phyloP scores from a whole-genome alignment of 2,113 vertebrate species.

The Apaloderma vittatum region DNA sequence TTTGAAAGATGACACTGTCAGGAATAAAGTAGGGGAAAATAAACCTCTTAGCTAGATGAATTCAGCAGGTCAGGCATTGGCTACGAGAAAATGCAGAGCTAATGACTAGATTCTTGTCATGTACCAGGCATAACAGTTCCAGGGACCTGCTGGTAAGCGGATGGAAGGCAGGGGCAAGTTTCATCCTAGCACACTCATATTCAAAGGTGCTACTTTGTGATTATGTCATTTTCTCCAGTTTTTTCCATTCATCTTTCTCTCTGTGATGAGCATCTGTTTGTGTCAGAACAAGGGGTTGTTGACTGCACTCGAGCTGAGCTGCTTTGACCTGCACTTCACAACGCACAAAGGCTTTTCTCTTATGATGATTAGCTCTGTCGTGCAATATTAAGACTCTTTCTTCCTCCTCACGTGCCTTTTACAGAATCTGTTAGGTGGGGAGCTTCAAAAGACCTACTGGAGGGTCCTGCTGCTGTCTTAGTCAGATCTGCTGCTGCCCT shows the following conservation, averaged over 20 bases:
- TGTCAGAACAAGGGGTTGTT: constrained; percentile 48
- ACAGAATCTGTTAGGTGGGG: neutral
- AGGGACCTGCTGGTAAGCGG: neutral
- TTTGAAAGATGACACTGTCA: constrained; percentile 5
- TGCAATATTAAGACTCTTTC: neutral
- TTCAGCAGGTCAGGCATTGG: constrained; percentile 21
- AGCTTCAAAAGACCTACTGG: neutral
- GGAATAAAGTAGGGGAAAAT: constrained; percentile 9
- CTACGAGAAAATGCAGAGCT: neutral
- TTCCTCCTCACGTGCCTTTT: neutral
- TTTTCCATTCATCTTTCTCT: neutral
- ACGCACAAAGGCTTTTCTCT: constrained; percentile 25
- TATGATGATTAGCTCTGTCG: neutral
- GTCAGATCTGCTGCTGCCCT: neutral
- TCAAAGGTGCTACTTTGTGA: constrained; percentile 36
- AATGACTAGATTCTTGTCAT: constrained; percentile 45
- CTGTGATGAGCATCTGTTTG: constrained; percentile 49
- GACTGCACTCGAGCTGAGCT: constrained; percentile 31
- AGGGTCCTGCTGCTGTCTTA: neutral
- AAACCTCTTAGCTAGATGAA: constrained; percentile 38
- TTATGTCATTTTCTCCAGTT: constrained; percentile 27
- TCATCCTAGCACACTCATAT: constrained; percentile 13
- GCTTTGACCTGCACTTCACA: constrained; percentile 37
- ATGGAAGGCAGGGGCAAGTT: constrained; percentile 23
- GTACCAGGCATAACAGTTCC: neutral